Evolutionary conservation across 92 coral and sea anemone genomes (phyloP).

Genomic region (Zoanthus sociatus): DNA sequence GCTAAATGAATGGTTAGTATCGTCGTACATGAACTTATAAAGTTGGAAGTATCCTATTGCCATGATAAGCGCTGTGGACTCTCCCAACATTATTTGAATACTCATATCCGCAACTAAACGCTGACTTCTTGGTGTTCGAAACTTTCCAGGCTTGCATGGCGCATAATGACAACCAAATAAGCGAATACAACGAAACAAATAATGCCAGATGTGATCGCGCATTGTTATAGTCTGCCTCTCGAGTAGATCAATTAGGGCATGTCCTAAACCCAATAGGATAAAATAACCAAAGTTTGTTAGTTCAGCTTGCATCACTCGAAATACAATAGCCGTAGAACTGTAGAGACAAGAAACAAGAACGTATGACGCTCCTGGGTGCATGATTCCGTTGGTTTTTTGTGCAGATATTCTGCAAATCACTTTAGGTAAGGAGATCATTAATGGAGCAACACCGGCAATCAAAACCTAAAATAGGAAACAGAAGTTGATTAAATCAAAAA

Average conservation of each 20-base stretch:
- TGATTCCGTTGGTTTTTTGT: slow-evolving; percentile 43
- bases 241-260: slow-evolving; percentile 57
- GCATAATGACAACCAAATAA: background rate
- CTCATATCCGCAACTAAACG: slow-evolving; percentile 68
- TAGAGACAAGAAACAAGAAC: slow-evolving; percentile 59
- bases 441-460: slow-evolving; percentile 58
- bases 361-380: slow-evolving; percentile 62
- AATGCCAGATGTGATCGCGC: slow-evolving; percentile 66
- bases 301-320: slow-evolving; percentile 77
- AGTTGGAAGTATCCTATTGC: slow-evolving; percentile 56
- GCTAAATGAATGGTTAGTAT: slow-evolving; percentile 18
- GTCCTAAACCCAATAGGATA: slow-evolving; percentile 58
- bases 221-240: slow-evolving; percentile 55
- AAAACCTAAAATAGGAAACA: slow-evolving; percentile 22
- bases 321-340: slow-evolving; percentile 59
- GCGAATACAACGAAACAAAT: slow-evolving; percentile 27
- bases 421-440: slow-evolving; percentile 54
- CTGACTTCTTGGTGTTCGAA: slow-evolving; percentile 56
- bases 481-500: background rate
- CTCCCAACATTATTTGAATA: slow-evolving; percentile 65
- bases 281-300: slow-evolving; percentile 57
- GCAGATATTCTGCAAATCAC: slow-evolving; percentile 63
- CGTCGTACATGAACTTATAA: slow-evolving; percentile 55
- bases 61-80: slow-evolving; percentile 56
- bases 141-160: background rate